Percentiles rank a stretch among this genome's conserved stretches.
phyloP scores from a whole-genome alignment of 2,113 vertebrate genomes.

The Eupsittula cactorum region DNA sequence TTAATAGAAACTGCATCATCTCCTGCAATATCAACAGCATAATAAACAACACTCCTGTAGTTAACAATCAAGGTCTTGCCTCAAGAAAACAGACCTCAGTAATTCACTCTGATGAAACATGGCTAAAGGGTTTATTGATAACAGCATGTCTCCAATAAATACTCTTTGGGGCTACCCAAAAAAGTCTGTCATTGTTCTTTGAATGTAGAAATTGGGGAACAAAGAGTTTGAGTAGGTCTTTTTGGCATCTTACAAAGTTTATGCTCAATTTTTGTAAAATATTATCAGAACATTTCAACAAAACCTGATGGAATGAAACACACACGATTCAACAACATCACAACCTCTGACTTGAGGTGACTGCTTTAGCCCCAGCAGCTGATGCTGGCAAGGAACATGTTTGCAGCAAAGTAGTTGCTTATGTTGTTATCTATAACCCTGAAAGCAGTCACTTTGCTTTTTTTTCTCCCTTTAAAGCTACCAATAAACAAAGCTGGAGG shows the following conservation, averaged over 20 bases:
- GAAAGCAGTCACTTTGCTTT: neutral
- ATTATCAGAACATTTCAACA: neutral
- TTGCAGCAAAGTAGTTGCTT: neutral
- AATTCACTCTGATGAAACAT: neutral
- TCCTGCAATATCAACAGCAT: neutral
- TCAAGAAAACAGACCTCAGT: neutral
- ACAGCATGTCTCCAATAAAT: neutral
- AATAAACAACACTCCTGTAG: neutral
- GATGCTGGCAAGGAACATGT: neutral
- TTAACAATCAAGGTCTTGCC: neutral
- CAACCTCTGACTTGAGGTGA: neutral
- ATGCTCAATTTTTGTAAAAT: neutral
- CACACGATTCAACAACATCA: neutral
- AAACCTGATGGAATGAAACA: neutral
- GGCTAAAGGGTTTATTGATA: neutral
- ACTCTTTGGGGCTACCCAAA: neutral
- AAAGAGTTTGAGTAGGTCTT: neutral
- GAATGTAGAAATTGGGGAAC: neutral
- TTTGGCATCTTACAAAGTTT: neutral
- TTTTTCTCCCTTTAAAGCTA: neutral
- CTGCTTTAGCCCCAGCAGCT: neutral
- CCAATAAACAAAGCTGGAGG: neutral
- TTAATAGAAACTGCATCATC: neutral
- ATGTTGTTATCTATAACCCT: neutral
- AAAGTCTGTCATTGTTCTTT: neutral